These are phyloP conservation scores for Actias luna DNA, from an alignment of 2,888 invertebrate genomes.

Conservation along the genomic window DNA sequence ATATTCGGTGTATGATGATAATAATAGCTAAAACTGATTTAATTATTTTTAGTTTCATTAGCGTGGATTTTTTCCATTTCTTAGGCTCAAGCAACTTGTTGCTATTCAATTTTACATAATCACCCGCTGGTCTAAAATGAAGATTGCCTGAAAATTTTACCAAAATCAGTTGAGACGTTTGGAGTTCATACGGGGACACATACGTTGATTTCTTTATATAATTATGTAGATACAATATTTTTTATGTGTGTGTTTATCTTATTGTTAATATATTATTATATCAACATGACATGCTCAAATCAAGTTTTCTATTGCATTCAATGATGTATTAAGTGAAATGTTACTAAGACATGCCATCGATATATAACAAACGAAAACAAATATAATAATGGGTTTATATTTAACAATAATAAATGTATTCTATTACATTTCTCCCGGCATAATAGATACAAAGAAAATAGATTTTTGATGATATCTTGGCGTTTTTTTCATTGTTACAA, in stretches of 20 bases:
- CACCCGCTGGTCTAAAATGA: no score
- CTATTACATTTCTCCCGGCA: constrained; percentile 6
- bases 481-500: constrained; percentile 10
- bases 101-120: no score
- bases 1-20: no score
- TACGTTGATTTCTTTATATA: no score
- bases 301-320: neutral
- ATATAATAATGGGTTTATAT: neutral
- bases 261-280: neutral
- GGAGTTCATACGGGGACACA: no score
- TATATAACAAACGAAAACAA: neutral
- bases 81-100: no score
- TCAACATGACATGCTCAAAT: neutral
- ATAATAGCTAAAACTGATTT: no score
- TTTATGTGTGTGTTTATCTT: neutral
- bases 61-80: no score
- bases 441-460: constrained; percentile 10
- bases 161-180: no score
- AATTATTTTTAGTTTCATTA: no score
- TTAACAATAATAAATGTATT: constrained; percentile 9
- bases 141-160: no score
- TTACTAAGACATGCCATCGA: neutral
- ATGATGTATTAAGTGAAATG: neutral
- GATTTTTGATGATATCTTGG: constrained; percentile 2
- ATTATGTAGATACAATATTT: no score